A percentile compares a stretch with the other conserved stretches of the same genome.
Conservation (phyloP, 2,113 vertebrate genomes). For the Corynorhinus townsendii region DNA sequence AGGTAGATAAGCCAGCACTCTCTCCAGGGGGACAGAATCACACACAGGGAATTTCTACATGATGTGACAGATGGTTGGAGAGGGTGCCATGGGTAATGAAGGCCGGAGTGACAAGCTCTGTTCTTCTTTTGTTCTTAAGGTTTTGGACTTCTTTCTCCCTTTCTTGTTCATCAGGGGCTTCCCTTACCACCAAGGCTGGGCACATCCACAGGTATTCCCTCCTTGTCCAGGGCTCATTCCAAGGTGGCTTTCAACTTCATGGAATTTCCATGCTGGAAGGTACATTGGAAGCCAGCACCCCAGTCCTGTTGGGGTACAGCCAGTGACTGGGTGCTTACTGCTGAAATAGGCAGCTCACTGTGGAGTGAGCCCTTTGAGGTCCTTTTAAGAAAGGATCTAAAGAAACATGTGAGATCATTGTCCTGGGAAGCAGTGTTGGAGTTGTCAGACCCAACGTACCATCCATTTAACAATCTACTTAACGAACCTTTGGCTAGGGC, state of each 20-base stretch:
- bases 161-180: not conserved
- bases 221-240: not conserved
- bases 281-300: not conserved
- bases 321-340: not conserved
- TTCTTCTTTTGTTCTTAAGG: constrained; percentile 64
- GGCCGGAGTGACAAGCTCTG: constrained; percentile 60
- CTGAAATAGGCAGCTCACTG: not conserved
- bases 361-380: not conserved
- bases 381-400: not conserved
- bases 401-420: not conserved
- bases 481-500: not conserved
- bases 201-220: not conserved
- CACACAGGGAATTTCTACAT: constrained; percentile 66
- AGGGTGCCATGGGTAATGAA: constrained; percentile 68
- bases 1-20: constrained; percentile 59
- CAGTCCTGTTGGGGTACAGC: not conserved
- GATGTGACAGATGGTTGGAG: constrained; percentile 73
- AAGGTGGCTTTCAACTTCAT: not conserved
- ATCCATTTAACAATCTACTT: not conserved
- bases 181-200: not conserved
- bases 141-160: constrained; percentile 37
- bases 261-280: not conserved
- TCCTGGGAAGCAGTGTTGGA: not conserved
- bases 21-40: constrained; percentile 64
- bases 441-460: not conserved